Conservation (phyloP, 92 coral and sea anemone species). For the Parazoanthus atlanticus region DNA sequence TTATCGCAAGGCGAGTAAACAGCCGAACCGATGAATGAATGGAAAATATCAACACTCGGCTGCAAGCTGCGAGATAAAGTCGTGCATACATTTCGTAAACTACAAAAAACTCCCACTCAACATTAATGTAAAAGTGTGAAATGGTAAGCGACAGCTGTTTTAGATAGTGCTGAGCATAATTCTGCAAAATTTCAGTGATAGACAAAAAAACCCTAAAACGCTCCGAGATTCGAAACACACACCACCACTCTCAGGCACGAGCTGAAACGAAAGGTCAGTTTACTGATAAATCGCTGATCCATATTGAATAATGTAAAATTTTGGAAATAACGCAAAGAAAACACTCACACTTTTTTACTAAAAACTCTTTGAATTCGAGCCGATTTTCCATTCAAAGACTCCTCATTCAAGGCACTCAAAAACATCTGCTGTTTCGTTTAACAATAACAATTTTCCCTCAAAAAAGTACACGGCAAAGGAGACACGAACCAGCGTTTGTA, state of each 20-base stretch:
- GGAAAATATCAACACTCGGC: constrained; percentile 2
- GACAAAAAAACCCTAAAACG: constrained; percentile 3
- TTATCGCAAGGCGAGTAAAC: constrained; percentile 29
- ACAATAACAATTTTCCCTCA: constrained; percentile 38
- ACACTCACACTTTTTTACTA: background rate
- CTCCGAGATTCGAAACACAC: constrained; percentile 6
- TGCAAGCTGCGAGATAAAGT: constrained; percentile 5
- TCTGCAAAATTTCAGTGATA: background rate
- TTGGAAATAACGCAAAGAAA: background rate
- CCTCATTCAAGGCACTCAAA: constrained; percentile 9
- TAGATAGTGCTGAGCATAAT: background rate
- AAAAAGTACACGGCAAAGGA: constrained; percentile 7
- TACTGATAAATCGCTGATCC: background rate
- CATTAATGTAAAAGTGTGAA: background rate
- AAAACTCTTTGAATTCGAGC: background rate
- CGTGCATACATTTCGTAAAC: constrained; percentile 1
- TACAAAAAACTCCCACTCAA: background rate
- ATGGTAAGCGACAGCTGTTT: background rate
- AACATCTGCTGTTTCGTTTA: constrained; percentile 39
- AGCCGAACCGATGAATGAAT: constrained; percentile 27
- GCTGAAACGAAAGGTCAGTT: background rate
- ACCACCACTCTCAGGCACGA: background rate
- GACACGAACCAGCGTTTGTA: constrained; percentile 11
- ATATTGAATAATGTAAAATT: too few species aligned
- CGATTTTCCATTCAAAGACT: constrained; percentile 30